phyloP scores from a whole-genome alignment of 2,888 invertebrate genomes.

The Caenorhabditis macrosperma region DNA sequence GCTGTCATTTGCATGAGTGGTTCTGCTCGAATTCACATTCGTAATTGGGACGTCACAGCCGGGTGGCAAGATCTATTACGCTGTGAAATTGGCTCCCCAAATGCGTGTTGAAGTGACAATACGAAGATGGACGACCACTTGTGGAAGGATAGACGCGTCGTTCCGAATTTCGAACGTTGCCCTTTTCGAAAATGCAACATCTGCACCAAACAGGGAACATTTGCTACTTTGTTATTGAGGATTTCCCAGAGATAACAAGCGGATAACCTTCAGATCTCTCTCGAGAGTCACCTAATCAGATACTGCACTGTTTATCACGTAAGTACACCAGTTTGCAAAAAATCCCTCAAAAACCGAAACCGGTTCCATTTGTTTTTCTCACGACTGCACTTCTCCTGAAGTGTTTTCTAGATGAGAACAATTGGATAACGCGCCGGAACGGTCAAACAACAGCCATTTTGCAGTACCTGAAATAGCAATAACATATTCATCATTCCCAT shows the following conservation, averaged over 20 bases:
- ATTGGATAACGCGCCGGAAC: not conserved
- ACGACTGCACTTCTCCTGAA: constrained; percentile 21
- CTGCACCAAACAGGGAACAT: too few species aligned
- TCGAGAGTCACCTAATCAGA: not conserved
- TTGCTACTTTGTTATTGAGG: too few species aligned
- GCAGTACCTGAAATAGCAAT: constrained; percentile 2
- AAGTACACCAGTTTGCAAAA: constrained; percentile 35
- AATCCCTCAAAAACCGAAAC: constrained; percentile 17
- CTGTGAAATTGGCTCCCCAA: constrained; percentile 17
- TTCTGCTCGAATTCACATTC: constrained; percentile 47
- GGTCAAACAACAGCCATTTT: constrained; percentile 3
- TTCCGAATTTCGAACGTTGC: not conserved
- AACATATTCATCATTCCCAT: constrained; percentile 12
- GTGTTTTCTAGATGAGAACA: constrained; percentile 16
- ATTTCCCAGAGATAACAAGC: too few species aligned
- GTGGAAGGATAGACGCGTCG: not conserved
- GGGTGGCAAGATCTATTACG: constrained; percentile 19
- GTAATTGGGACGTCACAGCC: constrained; percentile 35
- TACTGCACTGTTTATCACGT: not conserved
- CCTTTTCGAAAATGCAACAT: constrained; percentile 5
- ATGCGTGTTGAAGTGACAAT: constrained; percentile 20
- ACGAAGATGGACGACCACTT: not conserved
- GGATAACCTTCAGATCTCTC: too few species aligned
- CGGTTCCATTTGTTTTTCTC: constrained; percentile 22
- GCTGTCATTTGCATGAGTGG: constrained; percentile 60